Base-by-base conservation (phyloP, 2,888 invertebrate genomes). In the Cataglyphis rosenhaueri region DNA sequence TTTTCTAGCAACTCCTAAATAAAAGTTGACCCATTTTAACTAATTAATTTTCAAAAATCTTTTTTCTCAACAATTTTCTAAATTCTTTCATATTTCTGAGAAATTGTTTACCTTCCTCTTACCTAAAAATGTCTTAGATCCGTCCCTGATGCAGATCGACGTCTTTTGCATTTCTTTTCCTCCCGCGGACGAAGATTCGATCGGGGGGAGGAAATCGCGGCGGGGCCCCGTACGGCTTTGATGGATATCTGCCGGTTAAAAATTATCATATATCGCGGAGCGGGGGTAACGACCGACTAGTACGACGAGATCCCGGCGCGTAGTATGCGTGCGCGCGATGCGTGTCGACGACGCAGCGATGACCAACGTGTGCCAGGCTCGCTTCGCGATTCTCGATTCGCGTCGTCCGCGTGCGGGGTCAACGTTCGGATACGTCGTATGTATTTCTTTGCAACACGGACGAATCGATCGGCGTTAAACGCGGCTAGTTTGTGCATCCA, bases 281-380 rank as follows among this genome's bases (percentile, higher is more conserved):
- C 66, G 86, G 74, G 89, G 85, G 86, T 87, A 86, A 83, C 86
- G 89, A 87, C 86, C 89, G 87, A 85, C 62, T 74, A 65, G 84
- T 10, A 55, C 44, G 84, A 73, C 59, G 71, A 21, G 78, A 73
- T 83, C 84, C 86, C 15, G 18, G 52, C 21, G 74, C 29, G 38
- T 48, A 64, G 81, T 83, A 29, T 59, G 66, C 66, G 65, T 62
- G 68, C 66, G 29, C 25, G 66, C 44, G 29, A 18, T 68, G 70
- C 32, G 61, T 68, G 48, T 57, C 57, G 62, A 35, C 76, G 59
- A 73, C 73, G 79, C 73, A 38, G 74, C 81, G 87, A 85, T 87
- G 87, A 89, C 86, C 35, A 35, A 87, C 82, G 86, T 88, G 88
- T 85, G 88, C 86, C 90, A 87, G 84, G 85, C 87, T 84, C 86